A percentile compares a stretch with the other conserved stretches of the same genome.
Evolutionary conservation across 2,888 invertebrate species (phyloP).

Genomic region (Thera obeliscata): DNA sequence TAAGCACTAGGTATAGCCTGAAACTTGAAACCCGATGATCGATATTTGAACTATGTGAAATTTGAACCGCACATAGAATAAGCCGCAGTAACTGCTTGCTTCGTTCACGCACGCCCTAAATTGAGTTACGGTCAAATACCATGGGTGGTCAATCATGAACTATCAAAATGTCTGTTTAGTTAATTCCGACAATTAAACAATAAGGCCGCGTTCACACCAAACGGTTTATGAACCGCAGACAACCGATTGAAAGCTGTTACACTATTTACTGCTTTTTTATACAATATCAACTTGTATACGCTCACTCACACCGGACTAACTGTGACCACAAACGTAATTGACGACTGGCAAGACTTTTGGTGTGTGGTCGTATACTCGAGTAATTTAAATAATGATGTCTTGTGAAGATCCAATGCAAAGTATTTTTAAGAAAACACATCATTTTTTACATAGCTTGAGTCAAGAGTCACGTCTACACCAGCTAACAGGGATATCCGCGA

Average conservation of each 20-base stretch:
- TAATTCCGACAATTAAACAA: conserved; percentile 15
- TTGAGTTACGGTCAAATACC: conserved; percentile 21
- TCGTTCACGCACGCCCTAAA: conserved; percentile 6
- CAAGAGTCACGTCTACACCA: neutral
- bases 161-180: conserved; percentile 21
- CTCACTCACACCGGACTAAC: no score
- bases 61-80: conserved; percentile 37
- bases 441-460: neutral
- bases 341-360: no score
- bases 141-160: conserved; percentile 16
- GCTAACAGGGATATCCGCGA: conserved; percentile 27
- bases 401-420: no score
- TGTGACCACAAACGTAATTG: no score
- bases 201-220: no score
- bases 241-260: no score
- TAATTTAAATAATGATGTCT: no score
- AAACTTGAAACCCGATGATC: conserved; percentile 58
- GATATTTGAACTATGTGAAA: conserved; percentile 47
- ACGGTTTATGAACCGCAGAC: no score
- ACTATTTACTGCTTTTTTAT: no score
- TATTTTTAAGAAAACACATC: neutral
- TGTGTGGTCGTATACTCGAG: no score
- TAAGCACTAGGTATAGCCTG: conserved; percentile 58
- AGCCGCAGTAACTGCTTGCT: neutral
- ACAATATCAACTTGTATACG: no score